Base-by-base conservation (phyloP, 2,888 invertebrate genomes). In the Ptilodon capucinus region DNA sequence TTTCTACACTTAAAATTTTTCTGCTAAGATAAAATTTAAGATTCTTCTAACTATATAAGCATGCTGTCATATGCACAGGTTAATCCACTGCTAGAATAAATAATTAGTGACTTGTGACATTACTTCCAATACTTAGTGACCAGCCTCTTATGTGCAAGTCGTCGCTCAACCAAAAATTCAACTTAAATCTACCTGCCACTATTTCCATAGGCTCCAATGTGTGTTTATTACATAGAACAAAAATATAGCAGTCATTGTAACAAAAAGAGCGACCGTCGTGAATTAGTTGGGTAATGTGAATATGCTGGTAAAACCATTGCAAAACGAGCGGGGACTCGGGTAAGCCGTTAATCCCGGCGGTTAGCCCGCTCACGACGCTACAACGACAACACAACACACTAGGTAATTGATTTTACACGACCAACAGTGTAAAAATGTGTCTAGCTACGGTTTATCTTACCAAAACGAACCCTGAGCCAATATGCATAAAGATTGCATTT, bases 261-360 rank as follows among this genome's bases (percentile, higher is more conserved):
- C 39, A 39, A 40, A 40, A 25, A 21, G 35, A 7, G 19, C 25
- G 25, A 25, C 14, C 16, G 23, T 25, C 16, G 25, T n/a, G 38
- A 38, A 40, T 40, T 25, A 40, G 40, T 40, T 16, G 23, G 38
- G 38, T 28, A 53, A 56, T 51, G 25, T 39, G 46, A 53, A 38
- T 46, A 52, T 51, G 48, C 54, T 54, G 48, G 54, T 57, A 53
- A 60, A 60, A 53, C 57, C 56, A 48, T 57, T 64, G 57, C 57
- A 61, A 67, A 68, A 67, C 61, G 52, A 63, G 44, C 54, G 46
- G 49, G 46, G 43, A 58, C 53, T 28, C 46, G 54, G 52, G 49
- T 66, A 68, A 69, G 61, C 68, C 54, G 57, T 62, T 69, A 68
- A 69, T 66, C 64, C 57, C 30, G 47, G 38, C 48, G 62, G 71